phyloP scores from a whole-genome alignment of 1,140 invertebrate species.

The Caerostris extrusa region DNA sequence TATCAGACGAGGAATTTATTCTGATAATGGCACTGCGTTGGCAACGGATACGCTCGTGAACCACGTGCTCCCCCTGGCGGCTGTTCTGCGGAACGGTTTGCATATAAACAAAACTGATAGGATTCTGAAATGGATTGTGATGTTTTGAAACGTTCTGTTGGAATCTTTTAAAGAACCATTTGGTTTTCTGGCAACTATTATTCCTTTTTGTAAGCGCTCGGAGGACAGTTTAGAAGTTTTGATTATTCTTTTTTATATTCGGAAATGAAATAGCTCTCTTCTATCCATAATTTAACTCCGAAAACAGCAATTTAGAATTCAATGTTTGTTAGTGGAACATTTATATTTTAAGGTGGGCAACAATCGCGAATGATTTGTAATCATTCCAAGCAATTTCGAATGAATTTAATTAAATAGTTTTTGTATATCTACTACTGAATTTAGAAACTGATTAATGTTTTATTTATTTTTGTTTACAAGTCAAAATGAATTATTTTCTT shows the following conservation, averaged over 20 bases:
- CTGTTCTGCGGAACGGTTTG: not conserved
- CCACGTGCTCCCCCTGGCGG: conserved; percentile 25
- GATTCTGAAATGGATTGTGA: not conserved
- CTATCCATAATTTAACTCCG: not conserved
- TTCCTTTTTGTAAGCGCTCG: not conserved
- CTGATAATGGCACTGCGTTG: conserved; percentile 62
- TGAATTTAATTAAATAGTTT: too few relatives aligned
- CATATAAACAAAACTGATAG: not conserved
- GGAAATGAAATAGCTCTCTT: not conserved
- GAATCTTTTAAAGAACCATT: not conserved
- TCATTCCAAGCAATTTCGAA: too few relatives aligned
- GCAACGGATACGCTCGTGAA: conserved; percentile 34
- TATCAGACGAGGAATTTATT: conserved; percentile 64
- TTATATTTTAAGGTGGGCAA: too few relatives aligned
- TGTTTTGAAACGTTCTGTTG: not conserved
- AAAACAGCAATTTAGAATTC: too few relatives aligned
- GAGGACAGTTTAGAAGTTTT: not conserved
- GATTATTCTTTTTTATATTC: not conserved
- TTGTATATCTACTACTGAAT: too few relatives aligned
- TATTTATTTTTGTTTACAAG: too few relatives aligned
- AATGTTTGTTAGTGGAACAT: too few relatives aligned
- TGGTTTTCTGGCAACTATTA: not conserved
- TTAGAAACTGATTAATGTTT: too few relatives aligned
- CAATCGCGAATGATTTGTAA: too few relatives aligned
- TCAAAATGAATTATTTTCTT: too few relatives aligned